Evolutionary conservation across 1,140 invertebrate genomes (phyloP), one percentile per base, ranked within the genome.

Genomic region (Tribolium castaneum): DNA sequence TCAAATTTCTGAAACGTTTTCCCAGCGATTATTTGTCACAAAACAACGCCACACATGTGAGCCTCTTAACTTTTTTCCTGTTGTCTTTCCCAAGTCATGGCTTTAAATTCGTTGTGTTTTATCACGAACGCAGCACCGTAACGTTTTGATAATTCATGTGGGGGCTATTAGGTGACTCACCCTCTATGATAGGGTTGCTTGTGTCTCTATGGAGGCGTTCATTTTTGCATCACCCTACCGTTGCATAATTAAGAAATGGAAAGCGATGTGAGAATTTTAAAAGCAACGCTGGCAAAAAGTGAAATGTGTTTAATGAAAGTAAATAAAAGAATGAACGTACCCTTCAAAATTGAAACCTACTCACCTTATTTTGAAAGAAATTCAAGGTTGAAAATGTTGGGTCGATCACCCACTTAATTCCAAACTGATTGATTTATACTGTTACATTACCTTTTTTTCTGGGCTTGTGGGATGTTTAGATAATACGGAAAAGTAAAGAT

Each of bases 261-360:
- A 66, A 66, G 59, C 59, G 9, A 12, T 14, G 12, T 13, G 25
- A 3, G 14, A 35, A 66, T 59, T 59, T 25, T 9, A 59, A 59
- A 59, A n/a, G 54, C 54, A 59, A 13, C 39, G 3, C 12, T 35
- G 2, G 25, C 59, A 35, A 66, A 59, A 59, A 66, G 59, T 66
- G 59, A 66, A 66, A 66, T 66, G 59, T 66, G 59, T 35, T 13
- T 35, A n/a, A 66, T 35, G 59, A 66, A 35, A 66, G 59, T 66
- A 4, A 66, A 39, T 66, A 66, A 66, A 66, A 66, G 30, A 35
- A 34, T 34, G n/a, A 66, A n/a, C 19, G 25, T 66, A 13, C 59
- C 59, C 59, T 66, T 34, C 7, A 35, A 34, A 34, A 22, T 35
- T 35, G 12, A 34, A 66, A 66, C 59, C 59, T 66, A 66, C 59